Evolutionary conservation across 2,113 vertebrate species (phyloP).

Genomic region (Eonycteris spelaea): DNA sequence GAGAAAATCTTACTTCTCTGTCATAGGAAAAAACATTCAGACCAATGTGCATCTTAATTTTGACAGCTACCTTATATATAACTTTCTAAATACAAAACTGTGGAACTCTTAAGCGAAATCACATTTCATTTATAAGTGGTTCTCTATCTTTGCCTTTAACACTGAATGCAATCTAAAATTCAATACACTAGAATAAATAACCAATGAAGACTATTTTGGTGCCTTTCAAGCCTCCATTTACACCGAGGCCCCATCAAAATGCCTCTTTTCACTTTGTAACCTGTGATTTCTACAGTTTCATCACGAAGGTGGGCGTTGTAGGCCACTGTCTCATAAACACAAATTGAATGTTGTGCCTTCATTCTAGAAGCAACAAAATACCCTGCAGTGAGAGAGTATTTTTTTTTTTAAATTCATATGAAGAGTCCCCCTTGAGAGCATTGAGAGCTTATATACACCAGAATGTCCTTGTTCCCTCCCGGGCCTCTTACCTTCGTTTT

Average conservation of each 20-base stretch:
- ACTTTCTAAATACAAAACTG: not conserved
- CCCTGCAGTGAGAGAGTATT: not conserved
- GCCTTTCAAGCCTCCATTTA: not conserved
- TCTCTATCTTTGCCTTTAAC: not conserved
- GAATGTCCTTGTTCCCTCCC: not conserved
- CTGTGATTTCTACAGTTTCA: not conserved
- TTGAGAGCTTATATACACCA: not conserved
- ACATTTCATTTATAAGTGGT: not conserved
- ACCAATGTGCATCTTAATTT: not conserved
- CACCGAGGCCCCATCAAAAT: not conserved
- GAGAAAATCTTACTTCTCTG: not conserved
- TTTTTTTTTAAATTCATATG: not conserved
- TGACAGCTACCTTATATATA: not conserved
- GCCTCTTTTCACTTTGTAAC: not conserved
- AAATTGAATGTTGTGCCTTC: not conserved
- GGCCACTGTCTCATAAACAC: not conserved
- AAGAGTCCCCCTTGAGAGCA: not conserved
- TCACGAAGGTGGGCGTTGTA: not conserved
- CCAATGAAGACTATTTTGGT: not conserved
- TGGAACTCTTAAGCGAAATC: not conserved
- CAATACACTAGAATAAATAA: not conserved
- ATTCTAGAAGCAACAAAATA: not conserved
- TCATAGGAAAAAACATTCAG: not conserved
- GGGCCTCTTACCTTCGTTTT: slow-evolving; percentile 91
- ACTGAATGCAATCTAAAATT: not conserved